Evolutionary conservation across 2,113 vertebrate species (phyloP), one percentile per base, ranked within the genome.

Genomic region (Shinisaurus crocodilurus): DNA sequence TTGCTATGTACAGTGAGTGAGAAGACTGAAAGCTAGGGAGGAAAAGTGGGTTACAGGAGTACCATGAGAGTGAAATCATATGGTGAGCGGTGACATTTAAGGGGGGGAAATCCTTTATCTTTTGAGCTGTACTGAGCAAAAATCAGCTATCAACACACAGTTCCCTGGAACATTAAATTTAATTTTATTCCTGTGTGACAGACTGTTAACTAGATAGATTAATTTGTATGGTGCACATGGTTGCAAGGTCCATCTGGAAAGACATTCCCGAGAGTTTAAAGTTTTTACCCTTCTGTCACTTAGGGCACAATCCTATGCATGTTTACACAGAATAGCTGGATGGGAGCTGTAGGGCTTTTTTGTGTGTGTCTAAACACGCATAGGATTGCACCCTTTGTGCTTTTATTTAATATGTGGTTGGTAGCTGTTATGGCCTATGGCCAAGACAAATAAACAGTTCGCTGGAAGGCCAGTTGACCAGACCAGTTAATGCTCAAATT

Each of bases 381-480:
- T 63, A 63, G 60, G 20, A 63, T 63, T 63, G 60, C 60, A 63
- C 20, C 60, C 60, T 63, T 76, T 48, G 43, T 77, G 74, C 34
- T 65, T 76, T 84, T 32, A 23, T n/a, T 89, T 65, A 29, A 27
- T 65, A 65, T 23, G 16, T 82, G 1, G 43, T 60, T 77, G 54
- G 34, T 77, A 34, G 32, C 50, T 75, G 25, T 50, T 63, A 76
- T 15, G 8, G 40, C 37, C 18, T 27, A 7, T 48, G 27, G 88
- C 70, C 72, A 76, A 63, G 29, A 40, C 60, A 88, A 23, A n/a
- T 75, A 82, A 54, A 75, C 15, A 5, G 72, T 77, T 77, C 95
- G 94, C 94, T 93, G 88, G 86, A 95, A 95, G 95, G 96, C 94
- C 93, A 94, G 87, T 63, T 95, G 96, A 94, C 94, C 92, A 91